These are phyloP conservation scores for Tetramorium parvispinum DNA, from an alignment of 1,140 invertebrate species.

Conservation along the genomic window DNA sequence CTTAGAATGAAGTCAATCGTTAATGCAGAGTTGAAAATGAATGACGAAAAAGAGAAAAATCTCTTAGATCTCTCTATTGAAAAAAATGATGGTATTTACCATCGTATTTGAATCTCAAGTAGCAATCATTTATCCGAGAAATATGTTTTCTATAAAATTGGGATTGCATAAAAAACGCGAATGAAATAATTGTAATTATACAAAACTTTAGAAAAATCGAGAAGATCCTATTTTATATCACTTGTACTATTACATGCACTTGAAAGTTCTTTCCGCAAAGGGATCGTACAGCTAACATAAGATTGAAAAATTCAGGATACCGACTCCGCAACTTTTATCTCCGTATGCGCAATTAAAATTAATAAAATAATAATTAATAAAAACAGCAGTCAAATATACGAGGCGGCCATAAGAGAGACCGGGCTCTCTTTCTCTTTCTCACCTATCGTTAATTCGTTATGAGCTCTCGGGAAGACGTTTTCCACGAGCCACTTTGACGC, in stretches of 20 bases:
- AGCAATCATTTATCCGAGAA: not conserved
- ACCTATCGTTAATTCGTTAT: constrained; percentile 42
- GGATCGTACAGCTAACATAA: not conserved
- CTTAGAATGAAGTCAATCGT: constrained; percentile 33
- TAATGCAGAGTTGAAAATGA: not conserved
- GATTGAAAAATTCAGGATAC: not conserved
- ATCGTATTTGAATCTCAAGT: not conserved
- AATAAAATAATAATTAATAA: constrained; percentile 46
- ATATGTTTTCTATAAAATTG: not conserved
- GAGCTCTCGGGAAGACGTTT: constrained; percentile 10
- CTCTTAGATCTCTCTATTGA: too few species aligned
- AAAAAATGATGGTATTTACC: not conserved
- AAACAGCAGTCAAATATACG: constrained; percentile 16
- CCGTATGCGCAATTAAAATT: constrained; percentile 7
- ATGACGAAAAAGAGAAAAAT: not conserved
- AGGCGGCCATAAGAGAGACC: not conserved
- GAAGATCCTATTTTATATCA: not conserved
- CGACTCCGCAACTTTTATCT: not conserved
- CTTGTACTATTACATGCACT: not conserved
- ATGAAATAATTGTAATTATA: not conserved
- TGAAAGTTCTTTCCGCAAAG: not conserved
- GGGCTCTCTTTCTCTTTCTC: not conserved
- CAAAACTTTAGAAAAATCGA: not conserved
- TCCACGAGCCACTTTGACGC: constrained; percentile 14
- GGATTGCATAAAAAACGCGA: not conserved